A percentile compares a stretch with the other conserved stretches of the same genome.
These are phyloP conservation scores for Typhlomys cinereus DNA, from an alignment of 2,113 vertebrate genomes.

Conservation along the genomic window DNA sequence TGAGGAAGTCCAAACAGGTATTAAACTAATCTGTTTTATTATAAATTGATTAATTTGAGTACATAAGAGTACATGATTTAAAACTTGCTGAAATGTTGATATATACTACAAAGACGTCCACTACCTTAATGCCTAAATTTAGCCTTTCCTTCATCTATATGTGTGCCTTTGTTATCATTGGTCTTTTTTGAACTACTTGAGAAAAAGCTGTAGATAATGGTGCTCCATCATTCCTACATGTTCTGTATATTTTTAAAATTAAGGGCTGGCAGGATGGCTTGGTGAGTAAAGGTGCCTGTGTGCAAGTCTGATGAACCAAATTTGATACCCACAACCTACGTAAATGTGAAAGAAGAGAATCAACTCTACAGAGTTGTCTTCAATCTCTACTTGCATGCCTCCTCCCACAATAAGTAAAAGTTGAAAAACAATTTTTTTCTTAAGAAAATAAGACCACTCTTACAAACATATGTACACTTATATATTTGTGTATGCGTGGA, in stretches of 20 bases:
- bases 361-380: no score
- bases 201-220: neutral
- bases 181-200: conserved; percentile 44
- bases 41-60: conserved; percentile 34
- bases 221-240: neutral
- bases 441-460: neutral
- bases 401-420: no score
- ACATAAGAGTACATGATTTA: conserved; percentile 27
- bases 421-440: no score
- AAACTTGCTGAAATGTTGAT: neutral
- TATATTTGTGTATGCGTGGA: neutral
- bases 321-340: no score
- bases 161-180: neutral
- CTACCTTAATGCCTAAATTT: conserved; percentile 18
- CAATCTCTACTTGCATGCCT: no score
- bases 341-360: no score
- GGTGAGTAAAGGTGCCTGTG: no score
- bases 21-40: neutral
- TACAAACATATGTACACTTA: neutral
- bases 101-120: neutral
- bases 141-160: neutral
- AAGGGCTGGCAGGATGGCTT: no score
- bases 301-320: no score
- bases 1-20: conserved; percentile 97
- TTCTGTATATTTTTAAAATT: conserved; percentile 17